phyloP scores from a whole-genome alignment of 2,113 vertebrate genomes.

The Oryzias melastigma region DNA sequence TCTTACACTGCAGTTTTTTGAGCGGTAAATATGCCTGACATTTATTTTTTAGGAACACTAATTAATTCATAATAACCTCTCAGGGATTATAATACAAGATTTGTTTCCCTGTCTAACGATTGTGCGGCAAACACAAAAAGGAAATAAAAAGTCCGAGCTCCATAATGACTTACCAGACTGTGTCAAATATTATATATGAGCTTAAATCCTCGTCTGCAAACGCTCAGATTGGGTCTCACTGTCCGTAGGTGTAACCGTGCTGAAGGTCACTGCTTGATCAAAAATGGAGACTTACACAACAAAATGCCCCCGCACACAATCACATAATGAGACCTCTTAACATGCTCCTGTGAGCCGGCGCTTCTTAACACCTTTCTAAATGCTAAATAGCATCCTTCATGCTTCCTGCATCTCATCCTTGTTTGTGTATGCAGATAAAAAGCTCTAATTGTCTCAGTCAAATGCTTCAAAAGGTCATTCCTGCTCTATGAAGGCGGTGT shows the following conservation, averaged over 20 bases:
- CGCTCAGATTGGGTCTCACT: slow-evolving; percentile 11
- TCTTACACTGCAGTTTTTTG: slow-evolving; percentile 63
- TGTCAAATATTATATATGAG: slow-evolving; percentile 18
- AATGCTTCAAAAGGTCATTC: slow-evolving; percentile 64
- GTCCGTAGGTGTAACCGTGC: slow-evolving; percentile 26
- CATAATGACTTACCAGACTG: slow-evolving; percentile 9
- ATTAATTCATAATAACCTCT: slow-evolving; percentile 68
- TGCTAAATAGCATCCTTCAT: slow-evolving; percentile 68
- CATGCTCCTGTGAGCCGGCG: slow-evolving; percentile 42
- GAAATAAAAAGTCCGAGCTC: slow-evolving; percentile 22
- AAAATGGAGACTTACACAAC: slow-evolving; percentile 44
- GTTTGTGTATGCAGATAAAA: slow-evolving; percentile 68
- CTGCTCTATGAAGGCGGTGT: slow-evolving; percentile 25
- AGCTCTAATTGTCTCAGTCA: slow-evolving; percentile 51
- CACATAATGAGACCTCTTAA: slow-evolving; percentile 61
- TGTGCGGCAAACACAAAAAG: slow-evolving; percentile 29
- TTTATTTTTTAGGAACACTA: slow-evolving; percentile 65
- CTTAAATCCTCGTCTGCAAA: slow-evolving; percentile 18
- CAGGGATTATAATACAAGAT: slow-evolving; percentile 41
- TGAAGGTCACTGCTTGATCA: slow-evolving; percentile 60
- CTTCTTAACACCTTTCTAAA: slow-evolving; percentile 72
- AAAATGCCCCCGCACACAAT: slow-evolving; percentile 37
- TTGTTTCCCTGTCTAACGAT: slow-evolving; percentile 41
- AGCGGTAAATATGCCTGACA: slow-evolving; percentile 57
- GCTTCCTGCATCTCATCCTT: slow-evolving; percentile 49